A percentile compares a stretch with the other conserved stretches of the same genome.
phyloP scores from a whole-genome alignment of 2,888 invertebrate genomes.

The Cheilosia variabilis region DNA sequence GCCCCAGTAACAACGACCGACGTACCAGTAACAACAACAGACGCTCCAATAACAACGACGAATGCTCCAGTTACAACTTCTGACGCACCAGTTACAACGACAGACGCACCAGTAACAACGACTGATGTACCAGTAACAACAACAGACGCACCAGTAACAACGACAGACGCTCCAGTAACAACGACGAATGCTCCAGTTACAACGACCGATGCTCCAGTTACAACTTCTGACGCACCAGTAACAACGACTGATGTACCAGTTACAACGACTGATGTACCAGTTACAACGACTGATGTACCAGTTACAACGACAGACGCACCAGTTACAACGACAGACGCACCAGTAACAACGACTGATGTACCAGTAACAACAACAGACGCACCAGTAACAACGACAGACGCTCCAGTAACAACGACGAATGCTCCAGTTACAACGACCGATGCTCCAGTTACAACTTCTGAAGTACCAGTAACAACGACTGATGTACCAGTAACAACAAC shows the following conservation, averaged over 20 bases:
- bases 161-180: neutral
- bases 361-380: constrained; percentile 1
- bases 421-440: constrained; percentile 13
- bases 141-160: constrained; percentile 22
- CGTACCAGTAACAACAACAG: neutral
- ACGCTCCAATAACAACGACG: neutral
- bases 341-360: constrained; percentile 11
- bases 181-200: neutral
- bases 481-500: neutral
- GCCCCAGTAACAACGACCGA: neutral
- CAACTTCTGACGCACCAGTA: constrained; percentile 1
- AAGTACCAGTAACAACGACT: neutral
- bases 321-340: constrained; percentile 13
- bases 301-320: neutral
- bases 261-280: neutral
- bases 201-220: neutral
- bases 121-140: neutral
- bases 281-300: neutral
- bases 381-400: constrained; percentile 58
- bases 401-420: neutral
- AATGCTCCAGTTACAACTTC: neutral
- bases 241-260: too few relatives aligned
- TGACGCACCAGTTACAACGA: neutral
- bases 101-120: constrained; percentile 11
- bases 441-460: constrained; percentile 9